Base-by-base conservation (phyloP, 2,888 invertebrate species). In the Copidosoma aretas region DNA sequence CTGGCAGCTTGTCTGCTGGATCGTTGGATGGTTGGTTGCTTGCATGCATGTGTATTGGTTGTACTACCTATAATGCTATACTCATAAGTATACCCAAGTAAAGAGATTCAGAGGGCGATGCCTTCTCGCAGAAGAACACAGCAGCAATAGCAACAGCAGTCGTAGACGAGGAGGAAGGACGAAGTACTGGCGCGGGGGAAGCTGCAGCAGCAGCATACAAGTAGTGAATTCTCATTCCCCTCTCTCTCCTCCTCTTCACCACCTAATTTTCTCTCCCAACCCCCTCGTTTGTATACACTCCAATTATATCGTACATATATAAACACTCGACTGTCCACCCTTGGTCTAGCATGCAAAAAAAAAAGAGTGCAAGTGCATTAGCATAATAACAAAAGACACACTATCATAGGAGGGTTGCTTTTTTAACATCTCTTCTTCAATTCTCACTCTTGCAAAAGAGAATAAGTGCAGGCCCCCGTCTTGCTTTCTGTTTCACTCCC, bases 161-260 rank as follows among this genome's bases (percentile, higher is more conserved):
- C 32, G 21, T 22, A 22, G 53, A 8, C 53, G 22, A 19, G 25
- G 22, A 24, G 43, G 17, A 46, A 46, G 43, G 17, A 46, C 8
- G 43, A 46, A 14, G 14, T 8, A 17, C 8, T 17, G 12, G 8
- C 12, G 43, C 12, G 15, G 39, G 43, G 60, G 56, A 10, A 22
- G 17, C 14, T 24, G 54, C 54, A 25, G n/a, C 24, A 21, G 25
- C 21, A 15, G 15, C 39, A 24, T 39, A 52, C 62, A 32, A 63
- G 53, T 69, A 65, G 65, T 65, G 66, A 70, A 67, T 32, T 32
- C 24, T 51, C 41, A 25, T 63, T 60, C 57, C 39, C 60, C 56
- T 57, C 22, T 57, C 56, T n/a, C 41, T 41, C 41, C 41, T 46
- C 12, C 43, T 60, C 41, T 46, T 12, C 3, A 46, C 43, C 17